Conservation (phyloP, 1,140 invertebrate genomes). For the Drosophila mayri region DNA sequence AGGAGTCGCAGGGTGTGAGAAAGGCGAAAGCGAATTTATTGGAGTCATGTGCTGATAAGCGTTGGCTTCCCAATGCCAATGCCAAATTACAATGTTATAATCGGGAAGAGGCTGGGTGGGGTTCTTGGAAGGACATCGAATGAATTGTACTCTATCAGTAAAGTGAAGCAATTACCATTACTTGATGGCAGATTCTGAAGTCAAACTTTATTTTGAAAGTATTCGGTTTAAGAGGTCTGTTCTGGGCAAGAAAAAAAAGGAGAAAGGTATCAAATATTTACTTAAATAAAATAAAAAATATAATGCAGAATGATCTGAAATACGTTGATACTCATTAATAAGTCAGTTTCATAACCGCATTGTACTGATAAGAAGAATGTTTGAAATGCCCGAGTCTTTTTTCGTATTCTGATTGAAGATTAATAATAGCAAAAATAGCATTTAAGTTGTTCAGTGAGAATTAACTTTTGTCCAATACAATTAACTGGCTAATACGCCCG, state of each 20-base stretch:
- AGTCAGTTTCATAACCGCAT: no score
- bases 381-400: no score
- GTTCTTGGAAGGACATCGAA: background rate
- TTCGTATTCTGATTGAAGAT: background rate
- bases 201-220: background rate
- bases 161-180: background rate
- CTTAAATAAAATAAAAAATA: background rate
- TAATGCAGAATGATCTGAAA: background rate
- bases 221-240: background rate
- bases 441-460: background rate
- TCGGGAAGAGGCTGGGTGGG: slow-evolving; percentile 1
- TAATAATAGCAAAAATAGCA: background rate
- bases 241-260: no score
- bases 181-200: background rate
- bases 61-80: slow-evolving; percentile 67
- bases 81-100: slow-evolving; percentile 76
- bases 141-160: background rate
- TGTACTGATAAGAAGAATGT: no score
- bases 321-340: background rate
- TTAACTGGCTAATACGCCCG: background rate
- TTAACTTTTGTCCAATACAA: background rate
- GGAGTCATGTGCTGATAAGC: slow-evolving; percentile 81
- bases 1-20: slow-evolving; percentile 11
- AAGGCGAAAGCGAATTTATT: slow-evolving; percentile 76
- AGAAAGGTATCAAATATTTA: no score